Conservation (phyloP, 2,888 invertebrate species). For the Drosophila putrida region DNA sequence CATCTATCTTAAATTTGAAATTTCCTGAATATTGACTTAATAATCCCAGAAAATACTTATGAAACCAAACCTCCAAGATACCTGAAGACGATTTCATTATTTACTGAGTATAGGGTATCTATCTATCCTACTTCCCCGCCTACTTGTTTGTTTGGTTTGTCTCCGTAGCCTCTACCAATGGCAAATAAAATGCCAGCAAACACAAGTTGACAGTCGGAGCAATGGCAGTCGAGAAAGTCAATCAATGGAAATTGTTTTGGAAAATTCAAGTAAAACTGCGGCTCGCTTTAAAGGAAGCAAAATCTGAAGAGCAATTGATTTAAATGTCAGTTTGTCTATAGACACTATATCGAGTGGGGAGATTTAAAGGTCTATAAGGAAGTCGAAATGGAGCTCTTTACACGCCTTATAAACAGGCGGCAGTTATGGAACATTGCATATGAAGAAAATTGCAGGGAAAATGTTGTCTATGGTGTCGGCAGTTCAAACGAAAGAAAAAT, state of each 20-base stretch:
- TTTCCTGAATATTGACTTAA: too few species aligned
- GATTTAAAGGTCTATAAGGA: conserved; percentile 35
- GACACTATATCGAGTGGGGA: neutral
- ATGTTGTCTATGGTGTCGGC: conserved; percentile 36
- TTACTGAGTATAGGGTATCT: conserved; percentile 2
- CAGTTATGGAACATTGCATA: conserved; percentile 45
- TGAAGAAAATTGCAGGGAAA: conserved; percentile 52
- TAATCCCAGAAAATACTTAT: too few species aligned
- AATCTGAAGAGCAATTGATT: conserved; percentile 46
- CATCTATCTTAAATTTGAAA: too few species aligned
- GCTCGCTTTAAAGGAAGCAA: conserved; percentile 40
- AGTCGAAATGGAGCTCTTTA: conserved; percentile 18
- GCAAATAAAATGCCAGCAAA: conserved; percentile 42
- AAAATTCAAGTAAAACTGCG: conserved; percentile 39
- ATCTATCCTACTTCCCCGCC: neutral
- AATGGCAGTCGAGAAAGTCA: conserved; percentile 42
- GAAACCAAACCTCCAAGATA: too few species aligned
- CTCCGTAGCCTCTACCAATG: conserved; percentile 8
- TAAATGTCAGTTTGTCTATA: conserved; percentile 43
- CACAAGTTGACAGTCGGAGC: conserved; percentile 40
- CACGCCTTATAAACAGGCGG: conserved; percentile 15
- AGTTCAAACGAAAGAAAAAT: conserved; percentile 61
- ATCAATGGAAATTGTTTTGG: conserved; percentile 64
- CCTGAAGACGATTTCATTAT: neutral
- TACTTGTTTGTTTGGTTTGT: conserved; percentile 14